Conservation (phyloP, 2,797 vertebrate genomes). For the Phalanger gymnotis region DNA sequence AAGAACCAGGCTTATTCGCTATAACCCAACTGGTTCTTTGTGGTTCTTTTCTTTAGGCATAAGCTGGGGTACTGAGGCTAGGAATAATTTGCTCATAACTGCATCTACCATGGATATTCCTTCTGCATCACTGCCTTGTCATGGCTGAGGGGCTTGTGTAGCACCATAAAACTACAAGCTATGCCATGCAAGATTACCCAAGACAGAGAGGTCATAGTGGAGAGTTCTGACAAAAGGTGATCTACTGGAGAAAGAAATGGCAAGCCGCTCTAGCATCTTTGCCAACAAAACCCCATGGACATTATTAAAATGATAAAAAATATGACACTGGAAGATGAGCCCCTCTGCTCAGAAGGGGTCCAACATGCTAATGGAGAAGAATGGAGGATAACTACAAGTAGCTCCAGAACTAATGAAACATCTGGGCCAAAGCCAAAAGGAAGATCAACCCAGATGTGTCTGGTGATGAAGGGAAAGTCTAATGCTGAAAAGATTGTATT, state of each 20-base stretch:
- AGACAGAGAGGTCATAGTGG: neutral
- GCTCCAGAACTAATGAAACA: neutral
- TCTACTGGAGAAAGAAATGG: neutral
- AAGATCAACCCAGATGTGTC: neutral
- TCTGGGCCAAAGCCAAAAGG: neutral
- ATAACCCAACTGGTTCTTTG: neutral
- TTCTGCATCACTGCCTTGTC: neutral
- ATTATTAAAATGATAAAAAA: neutral
- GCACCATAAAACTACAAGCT: neutral
- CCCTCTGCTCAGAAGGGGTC: neutral
- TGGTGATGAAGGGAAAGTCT: neutral
- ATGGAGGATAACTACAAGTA: neutral
- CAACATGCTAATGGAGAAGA: neutral
- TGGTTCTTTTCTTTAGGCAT: neutral
- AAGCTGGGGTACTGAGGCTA: neutral
- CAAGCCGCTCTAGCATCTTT: neutral
- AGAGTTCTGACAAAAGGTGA: neutral
- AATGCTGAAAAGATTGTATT: neutral
- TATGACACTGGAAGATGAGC: neutral
- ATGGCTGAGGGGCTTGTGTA: neutral
- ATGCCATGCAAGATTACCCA: neutral
- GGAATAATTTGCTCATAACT: neutral
- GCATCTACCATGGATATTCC: neutral
- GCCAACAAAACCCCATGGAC: neutral
- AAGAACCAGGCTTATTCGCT: neutral